Evolutionary conservation across 2,888 invertebrate genomes (phyloP), one percentile per base, ranked within the genome.

Genomic region (Coelogynopora nodosa): DNA sequence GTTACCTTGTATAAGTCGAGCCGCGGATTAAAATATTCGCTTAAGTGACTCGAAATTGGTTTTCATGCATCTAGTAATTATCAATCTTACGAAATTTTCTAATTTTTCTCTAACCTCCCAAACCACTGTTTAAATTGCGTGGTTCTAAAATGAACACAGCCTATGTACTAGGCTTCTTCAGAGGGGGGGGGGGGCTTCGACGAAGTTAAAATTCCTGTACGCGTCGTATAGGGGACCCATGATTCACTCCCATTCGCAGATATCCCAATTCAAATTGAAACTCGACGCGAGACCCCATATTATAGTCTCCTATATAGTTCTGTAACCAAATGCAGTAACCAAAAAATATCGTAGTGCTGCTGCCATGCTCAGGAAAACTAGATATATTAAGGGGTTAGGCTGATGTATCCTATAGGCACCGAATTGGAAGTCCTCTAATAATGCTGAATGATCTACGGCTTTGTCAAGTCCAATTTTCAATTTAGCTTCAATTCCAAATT

Each of bases 381-480:
- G n/a, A n/a, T n/a, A n/a, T n/a, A n/a, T n/a, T n/a, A n/a, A 2
- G 23, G 74, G 23, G 74, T 74, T 74, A 74, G 5, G 23, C 74
- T 49, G 49, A 49, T 49, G 49, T 49, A 49, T 5, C 18, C 2
- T 26, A 74, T 74, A 74, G 74, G 27, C 74, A 23, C 74, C 74
- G 74, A 74, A 74, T 74, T 74, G 74, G 74, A 74, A 74, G 23
- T 74, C 23, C 27, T 26, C 74, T 74, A 5, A 74, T 74, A 74
- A 74, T 74, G 23, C 74, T 74, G 74, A 74, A 74, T 74, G 74
- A 74, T 74, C 74, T 74, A 74, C 74, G 74, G 74, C 74, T 74
- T 74, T 74, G 74, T 74, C 74, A 74, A 74, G 74, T 74, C 74
- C 74, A 74, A 74, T 74, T 74, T 74, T 74, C 74, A 74, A 74